A percentile compares a stretch with the other conserved stretches of the same genome.
Evolutionary conservation across 2,797 vertebrate species (phyloP).

Genomic region (Epinephelus coioides): DNA sequence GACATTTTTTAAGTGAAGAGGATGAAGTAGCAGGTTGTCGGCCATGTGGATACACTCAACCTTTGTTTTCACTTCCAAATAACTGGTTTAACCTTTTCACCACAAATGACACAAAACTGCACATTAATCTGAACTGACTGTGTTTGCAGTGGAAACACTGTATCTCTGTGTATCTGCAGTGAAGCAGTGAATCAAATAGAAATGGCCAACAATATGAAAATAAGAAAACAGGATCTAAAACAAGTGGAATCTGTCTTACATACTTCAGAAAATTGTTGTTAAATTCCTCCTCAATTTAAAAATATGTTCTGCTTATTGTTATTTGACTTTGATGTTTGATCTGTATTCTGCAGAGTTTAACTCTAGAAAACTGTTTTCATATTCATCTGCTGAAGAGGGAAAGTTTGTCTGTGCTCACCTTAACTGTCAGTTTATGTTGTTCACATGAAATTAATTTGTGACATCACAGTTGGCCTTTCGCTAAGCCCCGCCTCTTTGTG

Average conservation of each 20-base stretch:
- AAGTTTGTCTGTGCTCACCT: not conserved
- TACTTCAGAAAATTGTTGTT: not conserved
- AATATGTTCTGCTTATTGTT: not conserved
- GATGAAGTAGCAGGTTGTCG: not conserved
- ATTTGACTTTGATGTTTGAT: too few species aligned
- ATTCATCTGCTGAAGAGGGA: not conserved
- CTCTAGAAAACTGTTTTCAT: not conserved
- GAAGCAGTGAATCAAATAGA: not conserved
- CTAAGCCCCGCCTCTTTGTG: too few species aligned
- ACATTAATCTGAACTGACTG: too few species aligned
- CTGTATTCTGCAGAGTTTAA: too few species aligned
- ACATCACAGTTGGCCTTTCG: too few species aligned
- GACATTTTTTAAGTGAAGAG: not conserved
- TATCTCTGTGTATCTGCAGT: not conserved
- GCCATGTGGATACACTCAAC: too few species aligned
- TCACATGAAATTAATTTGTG: not conserved
- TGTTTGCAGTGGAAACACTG: not conserved
- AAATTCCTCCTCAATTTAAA: not conserved
- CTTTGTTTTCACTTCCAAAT: not conserved
- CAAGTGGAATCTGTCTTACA: not conserved
- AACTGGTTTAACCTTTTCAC: not conserved
- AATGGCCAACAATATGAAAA: not conserved
- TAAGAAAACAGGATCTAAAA: not conserved
- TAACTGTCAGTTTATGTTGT: not conserved
- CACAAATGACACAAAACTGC: not conserved